These are phyloP conservation scores for Drosophila vallismaia DNA, from an alignment of 2,888 invertebrate species.

Conservation along the genomic window DNA sequence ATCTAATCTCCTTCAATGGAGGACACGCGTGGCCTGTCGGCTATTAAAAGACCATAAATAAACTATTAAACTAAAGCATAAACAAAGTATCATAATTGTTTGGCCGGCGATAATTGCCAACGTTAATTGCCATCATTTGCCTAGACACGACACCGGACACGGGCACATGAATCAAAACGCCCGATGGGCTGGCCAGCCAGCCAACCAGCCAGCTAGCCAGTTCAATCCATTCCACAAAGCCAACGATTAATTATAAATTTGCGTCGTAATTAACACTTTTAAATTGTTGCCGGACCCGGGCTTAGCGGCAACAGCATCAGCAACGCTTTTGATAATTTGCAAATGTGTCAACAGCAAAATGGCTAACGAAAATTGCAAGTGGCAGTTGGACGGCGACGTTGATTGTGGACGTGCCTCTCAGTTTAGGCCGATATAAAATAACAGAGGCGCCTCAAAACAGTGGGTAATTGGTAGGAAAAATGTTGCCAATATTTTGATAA, in stretches of 20 bases:
- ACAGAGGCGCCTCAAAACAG: not conserved
- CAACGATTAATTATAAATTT: slow-evolving; percentile 77
- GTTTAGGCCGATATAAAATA: not conserved
- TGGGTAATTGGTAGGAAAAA: not conserved
- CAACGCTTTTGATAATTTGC: slow-evolving; percentile 69
- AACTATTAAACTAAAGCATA: slow-evolving; percentile 65
- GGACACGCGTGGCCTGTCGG: slow-evolving; percentile 16
- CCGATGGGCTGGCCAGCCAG: slow-evolving; percentile 30
- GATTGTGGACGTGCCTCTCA: slow-evolving; percentile 28
- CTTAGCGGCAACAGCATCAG: slow-evolving; percentile 4
- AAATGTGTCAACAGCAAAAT: slow-evolving; percentile 78
- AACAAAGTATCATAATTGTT: slow-evolving; percentile 76
- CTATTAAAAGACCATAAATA: slow-evolving; percentile 73
- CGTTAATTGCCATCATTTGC: slow-evolving; percentile 75
- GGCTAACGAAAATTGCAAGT: slow-evolving; percentile 77
- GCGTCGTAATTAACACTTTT: slow-evolving; percentile 81
- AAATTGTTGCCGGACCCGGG: slow-evolving; percentile 55
- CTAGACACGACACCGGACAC: slow-evolving; percentile 58
- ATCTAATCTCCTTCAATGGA: not conserved
- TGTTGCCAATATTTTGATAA: not conserved
- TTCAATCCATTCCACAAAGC: slow-evolving; percentile 12
- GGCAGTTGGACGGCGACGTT: slow-evolving; percentile 63
- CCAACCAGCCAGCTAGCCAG: not conserved
- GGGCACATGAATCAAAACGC: slow-evolving; percentile 65
- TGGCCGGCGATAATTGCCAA: slow-evolving; percentile 62